Percentiles rank a stretch among this genome's conserved stretches.
Evolutionary conservation across 2,888 invertebrate species (phyloP).

Genomic region (Spilarctia lutea): DNA sequence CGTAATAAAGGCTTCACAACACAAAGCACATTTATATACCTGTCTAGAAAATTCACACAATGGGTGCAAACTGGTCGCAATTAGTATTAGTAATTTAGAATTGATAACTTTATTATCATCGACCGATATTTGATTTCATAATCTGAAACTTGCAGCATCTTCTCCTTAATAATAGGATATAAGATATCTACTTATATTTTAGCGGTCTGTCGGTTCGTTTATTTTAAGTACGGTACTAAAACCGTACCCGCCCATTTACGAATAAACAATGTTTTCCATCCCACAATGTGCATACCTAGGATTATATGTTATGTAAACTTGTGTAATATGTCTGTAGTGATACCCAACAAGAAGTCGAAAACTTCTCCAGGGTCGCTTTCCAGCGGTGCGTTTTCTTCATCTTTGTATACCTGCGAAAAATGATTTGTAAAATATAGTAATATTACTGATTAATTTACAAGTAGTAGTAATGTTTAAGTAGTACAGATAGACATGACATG

Average conservation of each 20-base stretch:
- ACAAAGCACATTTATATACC: constrained; percentile 32
- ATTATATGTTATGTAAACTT: constrained; percentile 67
- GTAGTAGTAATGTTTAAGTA: no score
- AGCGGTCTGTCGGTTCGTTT: neutral
- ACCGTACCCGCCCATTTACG: neutral
- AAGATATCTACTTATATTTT: constrained; percentile 14
- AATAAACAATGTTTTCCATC: constrained; percentile 24
- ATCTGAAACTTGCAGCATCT: constrained; percentile 47
- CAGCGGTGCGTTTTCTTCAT: constrained; percentile 55
- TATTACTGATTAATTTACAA: neutral
- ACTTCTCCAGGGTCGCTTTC: constrained; percentile 72
- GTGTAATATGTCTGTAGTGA: constrained; percentile 78
- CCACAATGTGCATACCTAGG: constrained; percentile 17
- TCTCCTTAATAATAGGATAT: constrained; percentile 25
- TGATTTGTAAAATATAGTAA: neutral
- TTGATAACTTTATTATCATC: constrained; percentile 22
- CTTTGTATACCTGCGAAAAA: constrained; percentile 61
- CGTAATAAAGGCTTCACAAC: constrained; percentile 29
- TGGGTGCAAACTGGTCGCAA: constrained; percentile 25
- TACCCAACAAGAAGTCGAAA: constrained; percentile 76
- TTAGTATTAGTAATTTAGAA: constrained; percentile 23
- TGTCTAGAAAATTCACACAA: constrained; percentile 23
- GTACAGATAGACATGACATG: no score
- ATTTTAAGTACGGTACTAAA: constrained; percentile 4
- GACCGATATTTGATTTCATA: constrained; percentile 18